These are phyloP conservation scores for Lepidurus couesii DNA, from an alignment of 1,140 invertebrate species.

Conservation along the genomic window DNA sequence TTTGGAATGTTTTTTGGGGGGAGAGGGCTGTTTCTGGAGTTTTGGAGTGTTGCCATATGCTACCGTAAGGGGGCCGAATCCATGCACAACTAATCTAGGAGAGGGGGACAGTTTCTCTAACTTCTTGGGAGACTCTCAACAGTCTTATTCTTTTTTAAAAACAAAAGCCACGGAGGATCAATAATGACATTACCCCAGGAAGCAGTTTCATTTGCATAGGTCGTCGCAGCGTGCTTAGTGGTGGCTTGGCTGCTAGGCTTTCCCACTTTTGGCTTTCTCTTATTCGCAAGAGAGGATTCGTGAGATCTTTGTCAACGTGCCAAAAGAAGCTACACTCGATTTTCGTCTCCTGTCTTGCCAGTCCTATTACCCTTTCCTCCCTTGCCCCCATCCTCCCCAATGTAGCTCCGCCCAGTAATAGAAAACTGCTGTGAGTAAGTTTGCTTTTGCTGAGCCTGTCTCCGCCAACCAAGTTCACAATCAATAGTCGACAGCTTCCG, in stretches of 20 bases:
- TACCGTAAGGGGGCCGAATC: not conserved
- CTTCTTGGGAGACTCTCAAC: too few relatives aligned
- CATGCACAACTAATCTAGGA: too few relatives aligned
- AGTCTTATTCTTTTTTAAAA: too few relatives aligned
- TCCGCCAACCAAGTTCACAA: not conserved
- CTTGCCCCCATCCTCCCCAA: not conserved
- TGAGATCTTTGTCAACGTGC: not conserved
- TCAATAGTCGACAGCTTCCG: not conserved
- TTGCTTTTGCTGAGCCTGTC: not conserved
- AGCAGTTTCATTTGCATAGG: not conserved
- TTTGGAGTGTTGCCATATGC: not conserved
- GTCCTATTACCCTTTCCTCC: not conserved
- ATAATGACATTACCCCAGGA: conserved; percentile 12
- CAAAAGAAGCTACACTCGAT: not conserved
- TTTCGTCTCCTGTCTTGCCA: not conserved
- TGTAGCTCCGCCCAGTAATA: not conserved
- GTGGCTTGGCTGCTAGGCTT: not conserved
- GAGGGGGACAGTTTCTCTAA: too few relatives aligned
- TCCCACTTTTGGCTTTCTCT: not conserved
- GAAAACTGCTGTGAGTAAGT: not conserved
- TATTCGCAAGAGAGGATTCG: too few relatives aligned
- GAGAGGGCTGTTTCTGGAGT: not conserved
- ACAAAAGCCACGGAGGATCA: not conserved
- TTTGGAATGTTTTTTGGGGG: not conserved
- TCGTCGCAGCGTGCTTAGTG: not conserved